Evolutionary conservation across 1,140 invertebrate species (phyloP), one percentile per base, ranked within the genome.

Genomic region (Lysiphlebus fabarum): DNA sequence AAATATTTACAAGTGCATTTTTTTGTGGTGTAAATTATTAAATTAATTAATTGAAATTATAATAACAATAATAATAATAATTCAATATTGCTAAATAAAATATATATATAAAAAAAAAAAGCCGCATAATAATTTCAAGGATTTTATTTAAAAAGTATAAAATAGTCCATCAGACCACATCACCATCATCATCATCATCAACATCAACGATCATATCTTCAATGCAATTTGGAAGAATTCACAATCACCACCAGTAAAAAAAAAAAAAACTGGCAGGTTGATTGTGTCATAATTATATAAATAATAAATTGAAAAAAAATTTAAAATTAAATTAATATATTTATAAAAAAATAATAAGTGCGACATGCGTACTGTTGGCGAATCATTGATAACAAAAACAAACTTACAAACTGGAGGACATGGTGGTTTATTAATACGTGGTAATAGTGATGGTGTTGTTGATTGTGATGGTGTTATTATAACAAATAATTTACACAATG

Each of bases 331-430:
- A 49, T 49, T 49, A 17, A 34, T 33, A 10, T 10, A 49, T 33
- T 14, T 49, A 34, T 49, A 10, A 34, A 49, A 14, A 34, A 9
- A 49, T 8, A 7, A 8, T 7, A 60, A 63, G 65, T 66, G 65
- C 58, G 62, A 65, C 66, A 77, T 77, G 74, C 74, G 72, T 70
- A 74, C 75, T 71, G 70, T 75, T 63, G 73, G 74, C 65, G 70
- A 75, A 59, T 65, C 67, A 44, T 67, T 67, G 48, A 72, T 67
- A 58, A 72, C 73, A 67, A 73, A 76, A 68, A 69, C 71, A 58
- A 68, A 73, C 63, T 68, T 64, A 65, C 57, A 59, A 56, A 64
- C 65, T 51, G 63, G 64, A 50, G 64, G 60, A 58, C 53, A 67
- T 43, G 65, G 69, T 48, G 68, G 66, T 47, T 48, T 64, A n/a